These are phyloP conservation scores for Physocephala rufipes DNA, from an alignment of 2,888 invertebrate genomes.

Conservation along the genomic window DNA sequence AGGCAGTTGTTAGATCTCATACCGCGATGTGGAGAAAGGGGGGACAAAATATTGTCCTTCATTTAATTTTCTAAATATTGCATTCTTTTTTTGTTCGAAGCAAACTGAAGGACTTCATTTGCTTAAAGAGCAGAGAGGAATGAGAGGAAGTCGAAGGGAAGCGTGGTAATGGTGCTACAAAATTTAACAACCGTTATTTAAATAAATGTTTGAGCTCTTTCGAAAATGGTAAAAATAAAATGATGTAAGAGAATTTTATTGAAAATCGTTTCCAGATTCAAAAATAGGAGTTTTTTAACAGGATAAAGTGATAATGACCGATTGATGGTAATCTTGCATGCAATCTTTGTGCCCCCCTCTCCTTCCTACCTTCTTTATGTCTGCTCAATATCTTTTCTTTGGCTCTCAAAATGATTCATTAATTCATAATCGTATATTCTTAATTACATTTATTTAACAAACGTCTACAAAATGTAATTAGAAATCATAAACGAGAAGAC, in stretches of 20 bases:
- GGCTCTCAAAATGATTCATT: no score
- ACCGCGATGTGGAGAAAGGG: not conserved
- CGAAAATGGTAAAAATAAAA: not conserved
- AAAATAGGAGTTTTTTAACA: no score
- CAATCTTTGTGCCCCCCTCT: no score
- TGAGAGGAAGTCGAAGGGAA: not conserved
- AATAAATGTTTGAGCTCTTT: conserved; percentile 28
- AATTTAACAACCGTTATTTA: conserved; percentile 38
- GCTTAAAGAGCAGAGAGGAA: not conserved
- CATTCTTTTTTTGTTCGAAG: conserved; percentile 18
- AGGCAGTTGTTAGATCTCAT: not conserved
- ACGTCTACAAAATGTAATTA: no score
- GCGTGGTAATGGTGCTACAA: not conserved
- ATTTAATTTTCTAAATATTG: conserved; percentile 34
- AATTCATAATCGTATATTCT: no score
- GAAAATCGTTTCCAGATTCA: not conserved
- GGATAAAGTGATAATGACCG: no score
- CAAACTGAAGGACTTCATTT: not conserved
- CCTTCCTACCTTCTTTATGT: no score
- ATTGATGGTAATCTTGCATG: no score
- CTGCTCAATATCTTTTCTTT: no score
- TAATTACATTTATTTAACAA: no score
- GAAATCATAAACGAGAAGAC: no score
- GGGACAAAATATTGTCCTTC: conserved; percentile 17
- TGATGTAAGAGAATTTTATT: not conserved